Conservation (phyloP, 2,888 invertebrate species). For the Tholera decimalis region DNA sequence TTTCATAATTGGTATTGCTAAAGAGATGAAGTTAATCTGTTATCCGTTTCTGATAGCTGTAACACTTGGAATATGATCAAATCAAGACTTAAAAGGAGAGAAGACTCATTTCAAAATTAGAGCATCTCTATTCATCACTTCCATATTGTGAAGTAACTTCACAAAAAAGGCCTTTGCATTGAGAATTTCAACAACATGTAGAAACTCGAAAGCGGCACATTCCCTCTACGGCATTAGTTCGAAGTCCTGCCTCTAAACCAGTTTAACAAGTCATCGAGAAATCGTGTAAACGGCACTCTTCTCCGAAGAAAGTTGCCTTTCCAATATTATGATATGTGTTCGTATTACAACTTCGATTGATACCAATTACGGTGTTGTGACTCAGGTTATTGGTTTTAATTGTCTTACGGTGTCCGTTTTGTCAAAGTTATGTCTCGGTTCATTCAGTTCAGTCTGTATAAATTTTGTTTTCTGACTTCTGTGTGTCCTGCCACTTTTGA, state of each 20-base stretch:
- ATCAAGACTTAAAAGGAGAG: not conserved
- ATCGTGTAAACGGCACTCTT: slow-evolving; percentile 81
- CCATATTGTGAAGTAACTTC: slow-evolving; percentile 24
- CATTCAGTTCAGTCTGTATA: not conserved
- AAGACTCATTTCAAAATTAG: slow-evolving; percentile 18
- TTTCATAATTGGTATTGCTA: not conserved
- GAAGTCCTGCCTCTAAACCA: slow-evolving; percentile 73
- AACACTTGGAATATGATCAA: no score
- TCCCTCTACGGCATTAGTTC: slow-evolving; percentile 80
- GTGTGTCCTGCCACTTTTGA: no score
- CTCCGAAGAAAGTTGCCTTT: slow-evolving; percentile 83
- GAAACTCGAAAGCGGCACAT: slow-evolving; percentile 81
- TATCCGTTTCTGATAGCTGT: not conserved
- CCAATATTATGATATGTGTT: slow-evolving; percentile 74
- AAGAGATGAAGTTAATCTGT: no score
- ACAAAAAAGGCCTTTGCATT: slow-evolving; percentile 60
- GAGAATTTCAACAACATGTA: slow-evolving; percentile 49
- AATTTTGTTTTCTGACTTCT: no score
- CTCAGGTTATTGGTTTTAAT: slow-evolving; percentile 37
- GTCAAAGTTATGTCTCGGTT: not conserved
- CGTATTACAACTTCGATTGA: slow-evolving; percentile 57
- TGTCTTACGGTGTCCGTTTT: slow-evolving; percentile 6
- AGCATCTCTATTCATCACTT: slow-evolving; percentile 20
- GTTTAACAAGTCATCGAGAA: slow-evolving; percentile 85
- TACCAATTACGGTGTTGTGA: slow-evolving; percentile 48